phyloP scores from a whole-genome alignment of 2,797 vertebrate species.

The Lepilemur ruficaudatus region DNA sequence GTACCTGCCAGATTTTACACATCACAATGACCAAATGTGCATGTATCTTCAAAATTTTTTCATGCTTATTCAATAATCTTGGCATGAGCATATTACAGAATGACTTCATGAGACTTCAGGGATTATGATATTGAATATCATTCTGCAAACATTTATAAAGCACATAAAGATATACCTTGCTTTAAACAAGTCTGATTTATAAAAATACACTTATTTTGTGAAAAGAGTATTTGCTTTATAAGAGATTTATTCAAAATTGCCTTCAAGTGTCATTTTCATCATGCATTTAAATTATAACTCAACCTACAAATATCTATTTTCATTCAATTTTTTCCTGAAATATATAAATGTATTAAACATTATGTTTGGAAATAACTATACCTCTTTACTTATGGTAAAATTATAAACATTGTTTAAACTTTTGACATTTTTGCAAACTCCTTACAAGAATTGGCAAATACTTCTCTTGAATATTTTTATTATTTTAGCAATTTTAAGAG shows the following conservation, averaged over 20 bases:
- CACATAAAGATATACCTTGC: neutral
- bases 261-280: slow-evolving; percentile 16
- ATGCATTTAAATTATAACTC: slow-evolving; percentile 29
- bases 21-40: neutral
- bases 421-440: neutral
- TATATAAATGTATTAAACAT: neutral
- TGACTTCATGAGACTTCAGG: slow-evolving; percentile 40
- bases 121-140: slow-evolving; percentile 7
- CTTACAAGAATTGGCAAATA: neutral
- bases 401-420: neutral
- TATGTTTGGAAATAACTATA: slow-evolving; percentile 12
- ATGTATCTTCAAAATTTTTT: neutral
- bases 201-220: slow-evolving; percentile 31
- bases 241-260: slow-evolving; percentile 7
- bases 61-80: slow-evolving; percentile 39
- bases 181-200: slow-evolving; percentile 1
- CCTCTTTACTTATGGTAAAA: neutral
- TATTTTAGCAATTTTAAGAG: slow-evolving; percentile 30
- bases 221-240: slow-evolving; percentile 35
- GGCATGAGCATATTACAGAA: neutral
- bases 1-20: neutral
- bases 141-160: neutral
- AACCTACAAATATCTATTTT: neutral
- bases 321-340: neutral
- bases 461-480: slow-evolving; percentile 28